Evolutionary conservation across 1,140 invertebrate genomes (phyloP).

Genomic region (Platyura marginata): DNA sequence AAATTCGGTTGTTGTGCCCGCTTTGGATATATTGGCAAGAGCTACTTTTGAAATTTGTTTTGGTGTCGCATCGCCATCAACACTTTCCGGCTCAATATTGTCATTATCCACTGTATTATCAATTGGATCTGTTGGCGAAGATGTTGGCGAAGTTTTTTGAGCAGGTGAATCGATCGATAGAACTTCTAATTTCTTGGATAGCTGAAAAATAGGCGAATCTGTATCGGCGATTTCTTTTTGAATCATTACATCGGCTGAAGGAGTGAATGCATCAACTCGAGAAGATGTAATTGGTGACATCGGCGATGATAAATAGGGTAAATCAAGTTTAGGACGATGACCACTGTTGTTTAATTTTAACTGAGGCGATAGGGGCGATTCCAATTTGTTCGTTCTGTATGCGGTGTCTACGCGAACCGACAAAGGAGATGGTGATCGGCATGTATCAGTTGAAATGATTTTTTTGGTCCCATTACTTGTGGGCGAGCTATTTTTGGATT

Average conservation of each 20-base stretch:
- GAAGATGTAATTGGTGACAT: background rate
- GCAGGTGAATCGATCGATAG: slow-evolving; percentile 5
- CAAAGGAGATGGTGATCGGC: background rate
- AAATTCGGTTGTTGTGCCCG: slow-evolving; percentile 38
- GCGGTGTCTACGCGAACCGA: background rate
- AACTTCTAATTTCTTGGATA: slow-evolving; percentile 9
- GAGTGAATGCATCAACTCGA: background rate
- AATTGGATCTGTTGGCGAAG: background rate
- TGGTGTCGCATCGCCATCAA: slow-evolving; percentile 6
- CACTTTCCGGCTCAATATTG: background rate
- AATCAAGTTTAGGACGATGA: no score
- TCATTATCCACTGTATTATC: slow-evolving; percentile 1
- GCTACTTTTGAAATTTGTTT: slow-evolving; percentile 33
- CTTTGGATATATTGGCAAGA: slow-evolving; percentile 45
- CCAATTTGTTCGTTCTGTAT: background rate
- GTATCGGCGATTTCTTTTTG: background rate
- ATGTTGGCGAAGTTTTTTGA: background rate
- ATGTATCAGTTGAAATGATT: background rate
- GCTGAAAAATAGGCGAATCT: slow-evolving; percentile 7
- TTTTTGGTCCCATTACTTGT: background rate
- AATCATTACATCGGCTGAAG: background rate
- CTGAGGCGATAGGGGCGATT: background rate
- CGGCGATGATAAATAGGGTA: background rate
- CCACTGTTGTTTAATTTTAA: background rate
- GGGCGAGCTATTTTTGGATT: background rate